Conservation (phyloP, 1,140 invertebrate species). For the Babylonia areolata region DNA sequence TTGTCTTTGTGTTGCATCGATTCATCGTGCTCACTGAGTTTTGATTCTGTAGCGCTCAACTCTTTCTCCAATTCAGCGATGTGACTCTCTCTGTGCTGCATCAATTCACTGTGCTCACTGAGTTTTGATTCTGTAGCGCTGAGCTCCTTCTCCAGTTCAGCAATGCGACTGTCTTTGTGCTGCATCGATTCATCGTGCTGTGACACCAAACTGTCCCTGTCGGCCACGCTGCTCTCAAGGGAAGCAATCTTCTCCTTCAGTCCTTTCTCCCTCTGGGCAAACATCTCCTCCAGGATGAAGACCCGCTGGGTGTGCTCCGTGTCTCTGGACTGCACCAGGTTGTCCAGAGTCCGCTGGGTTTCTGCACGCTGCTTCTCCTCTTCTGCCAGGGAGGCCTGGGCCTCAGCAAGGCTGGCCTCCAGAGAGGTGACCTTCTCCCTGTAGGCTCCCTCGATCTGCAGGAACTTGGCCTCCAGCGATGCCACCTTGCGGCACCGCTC, state of each 20-base stretch:
- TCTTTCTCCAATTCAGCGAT: conserved; percentile 18
- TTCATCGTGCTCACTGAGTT: too few species aligned
- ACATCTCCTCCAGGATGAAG: conserved; percentile 37
- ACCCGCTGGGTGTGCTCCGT: conserved; percentile 34
- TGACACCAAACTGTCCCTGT: background rate
- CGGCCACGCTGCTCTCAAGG: conserved; percentile 6
- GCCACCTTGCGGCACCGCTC: conserved; percentile 42
- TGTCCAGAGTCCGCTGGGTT: background rate
- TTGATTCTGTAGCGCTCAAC: too few species aligned
- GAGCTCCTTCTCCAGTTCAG: conserved; percentile 13
- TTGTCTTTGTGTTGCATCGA: background rate
- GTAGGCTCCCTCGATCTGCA: conserved; percentile 46
- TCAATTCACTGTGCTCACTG: background rate
- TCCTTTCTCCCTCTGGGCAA: conserved; percentile 46
- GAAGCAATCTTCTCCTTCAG: conserved; percentile 22
- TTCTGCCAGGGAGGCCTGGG: background rate
- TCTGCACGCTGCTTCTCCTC: conserved; percentile 29
- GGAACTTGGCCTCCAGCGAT: conserved; percentile 40
- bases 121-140: background rate
- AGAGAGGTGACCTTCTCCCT: conserved; percentile 35
- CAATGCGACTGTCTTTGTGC: conserved; percentile 15
- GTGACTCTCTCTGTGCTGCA: background rate
- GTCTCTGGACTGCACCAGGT: conserved; percentile 11
- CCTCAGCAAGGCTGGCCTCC: conserved; percentile 5
- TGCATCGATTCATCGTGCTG: background rate